Base-by-base conservation (phyloP, 2,888 invertebrate genomes). In the Amblyjoppa fuscipennis region DNA sequence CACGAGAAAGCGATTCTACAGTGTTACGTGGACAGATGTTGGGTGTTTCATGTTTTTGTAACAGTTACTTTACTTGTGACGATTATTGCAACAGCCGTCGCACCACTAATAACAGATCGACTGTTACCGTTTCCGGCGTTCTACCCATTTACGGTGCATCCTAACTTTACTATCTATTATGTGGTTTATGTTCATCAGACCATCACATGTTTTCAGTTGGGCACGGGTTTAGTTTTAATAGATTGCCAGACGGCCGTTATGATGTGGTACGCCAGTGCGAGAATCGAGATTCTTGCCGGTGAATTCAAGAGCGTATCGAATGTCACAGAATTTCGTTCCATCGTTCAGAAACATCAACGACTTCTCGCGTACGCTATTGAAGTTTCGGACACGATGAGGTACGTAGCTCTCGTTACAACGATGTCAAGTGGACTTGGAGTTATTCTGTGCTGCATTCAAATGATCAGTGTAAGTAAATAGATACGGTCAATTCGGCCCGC, bases 211-310 rank as follows among this genome's bases (percentile, higher is more conserved):
- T 45, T 84, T 20, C 74, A 78, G 34, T 73, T 34, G 56, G n/a
- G 73, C n/a, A 69, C 89, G 13, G 86, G 82, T 28, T 31, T 31
- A 31, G 71, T 88, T 28, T 71, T 84, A 1, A 45, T 87, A 0
- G 90, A 91, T 78, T 86, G 88, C 77, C 88, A 88, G 16, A 71
- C 88, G 11, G 89, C 88, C 11, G 9, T 89, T 1, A 59, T 89
- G 4, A n/a, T 91, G 25, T 91, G 90, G 91, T 91, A 87, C 41
- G 56, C 80, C 0, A 78, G 86, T 25, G 87, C 88, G 0, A 90
- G 87, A 82, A 87, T 90, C 38, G 85, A 89, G 73, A 73, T 89
- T 13, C 31, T 90, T 1, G n/a, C 61, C 7, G 31, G n/a, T 16
- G 51, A 85, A 34, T 25, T 68, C 41, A 16, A 41, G 34, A 38